Percentiles rank a stretch among this genome's conserved stretches.
Evolutionary conservation across 2,888 invertebrate genomes (phyloP).

Genomic region (Megalurothrips usitatus): DNA sequence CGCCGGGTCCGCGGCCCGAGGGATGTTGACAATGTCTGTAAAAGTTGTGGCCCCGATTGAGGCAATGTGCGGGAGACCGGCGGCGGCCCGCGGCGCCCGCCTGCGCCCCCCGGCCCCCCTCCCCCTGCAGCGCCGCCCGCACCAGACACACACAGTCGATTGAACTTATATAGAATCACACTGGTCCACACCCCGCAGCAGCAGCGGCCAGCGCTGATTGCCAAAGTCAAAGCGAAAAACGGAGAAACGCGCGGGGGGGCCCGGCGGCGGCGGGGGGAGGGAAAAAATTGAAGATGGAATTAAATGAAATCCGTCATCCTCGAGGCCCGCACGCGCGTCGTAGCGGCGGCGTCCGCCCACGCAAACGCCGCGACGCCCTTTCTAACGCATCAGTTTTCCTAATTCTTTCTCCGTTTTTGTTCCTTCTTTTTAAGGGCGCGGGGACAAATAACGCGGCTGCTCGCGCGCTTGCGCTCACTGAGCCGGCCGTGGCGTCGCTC

Average conservation of each 20-base stretch:
- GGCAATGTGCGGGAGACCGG: not conserved
- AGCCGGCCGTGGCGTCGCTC: not conserved
- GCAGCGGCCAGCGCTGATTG: not conserved
- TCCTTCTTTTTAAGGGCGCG: too few relatives aligned
- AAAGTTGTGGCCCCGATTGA: not conserved
- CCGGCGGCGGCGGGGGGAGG: not conserved
- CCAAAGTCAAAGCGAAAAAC: not conserved
- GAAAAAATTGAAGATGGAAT: too few relatives aligned
- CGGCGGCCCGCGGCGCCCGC: not conserved
- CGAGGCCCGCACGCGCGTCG: not conserved
- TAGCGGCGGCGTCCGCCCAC: not conserved
- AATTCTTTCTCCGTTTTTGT: too few relatives aligned
- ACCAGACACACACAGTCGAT: not conserved
- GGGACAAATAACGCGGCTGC: too few relatives aligned
- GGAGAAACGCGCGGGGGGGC: too few relatives aligned
- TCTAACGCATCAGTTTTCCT: too few relatives aligned
- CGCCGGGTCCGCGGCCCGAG: too few relatives aligned
- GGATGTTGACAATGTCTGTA: not conserved
- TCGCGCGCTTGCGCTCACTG: not conserved
- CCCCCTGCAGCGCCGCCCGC: not conserved
- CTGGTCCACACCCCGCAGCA: not conserved
- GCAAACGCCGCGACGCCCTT: not conserved
- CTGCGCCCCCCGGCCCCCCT: not conserved
- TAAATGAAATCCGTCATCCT: not conserved
- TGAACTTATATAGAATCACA: constrained; percentile 5